Evolutionary conservation across 2,888 invertebrate genomes (phyloP).

Genomic region (Matsumyia berberina): DNA sequence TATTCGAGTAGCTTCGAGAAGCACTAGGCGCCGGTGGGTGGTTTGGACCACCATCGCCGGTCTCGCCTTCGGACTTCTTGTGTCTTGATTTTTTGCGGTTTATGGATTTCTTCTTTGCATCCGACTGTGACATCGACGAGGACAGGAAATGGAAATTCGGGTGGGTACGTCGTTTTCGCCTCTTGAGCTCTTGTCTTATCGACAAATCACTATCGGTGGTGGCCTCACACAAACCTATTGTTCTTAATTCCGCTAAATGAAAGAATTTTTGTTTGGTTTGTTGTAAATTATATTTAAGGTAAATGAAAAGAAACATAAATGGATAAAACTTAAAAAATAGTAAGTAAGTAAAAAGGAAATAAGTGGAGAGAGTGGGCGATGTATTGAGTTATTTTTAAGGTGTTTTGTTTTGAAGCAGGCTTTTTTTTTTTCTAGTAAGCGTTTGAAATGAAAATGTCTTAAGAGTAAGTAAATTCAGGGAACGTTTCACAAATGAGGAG

Average conservation of each 20-base stretch:
- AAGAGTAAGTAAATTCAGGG: not conserved
- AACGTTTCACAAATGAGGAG: not conserved
- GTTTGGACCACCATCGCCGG: constrained; percentile 21
- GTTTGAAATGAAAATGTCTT: constrained; percentile 6
- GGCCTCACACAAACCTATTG: constrained; percentile 79
- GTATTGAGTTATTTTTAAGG: not conserved
- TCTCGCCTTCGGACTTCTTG: constrained; percentile 49
- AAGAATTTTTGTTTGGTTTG: constrained; percentile 68
- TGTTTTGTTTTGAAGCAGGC: constrained; percentile 32
- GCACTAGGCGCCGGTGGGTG: constrained; percentile 79
- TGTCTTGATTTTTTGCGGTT: constrained; percentile 71
- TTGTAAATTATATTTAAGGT: constrained; percentile 71
- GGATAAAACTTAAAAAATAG: constrained; percentile 65
- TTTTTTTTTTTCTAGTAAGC: constrained; percentile 10
- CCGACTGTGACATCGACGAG: constrained; percentile 35
- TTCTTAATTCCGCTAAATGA: constrained; percentile 81
- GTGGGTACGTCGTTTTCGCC: constrained; percentile 49
- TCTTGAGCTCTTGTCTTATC: constrained; percentile 76
- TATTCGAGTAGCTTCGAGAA: constrained; percentile 81
- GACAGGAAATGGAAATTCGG: constrained; percentile 62
- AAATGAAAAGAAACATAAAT: constrained; percentile 73
- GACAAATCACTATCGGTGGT: constrained; percentile 78
- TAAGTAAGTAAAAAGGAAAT: not conserved
- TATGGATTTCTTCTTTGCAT: constrained; percentile 56
- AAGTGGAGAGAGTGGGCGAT: not conserved